Base-by-base conservation (phyloP, 2,797 vertebrate genomes). In the Antennarius maculatus region DNA sequence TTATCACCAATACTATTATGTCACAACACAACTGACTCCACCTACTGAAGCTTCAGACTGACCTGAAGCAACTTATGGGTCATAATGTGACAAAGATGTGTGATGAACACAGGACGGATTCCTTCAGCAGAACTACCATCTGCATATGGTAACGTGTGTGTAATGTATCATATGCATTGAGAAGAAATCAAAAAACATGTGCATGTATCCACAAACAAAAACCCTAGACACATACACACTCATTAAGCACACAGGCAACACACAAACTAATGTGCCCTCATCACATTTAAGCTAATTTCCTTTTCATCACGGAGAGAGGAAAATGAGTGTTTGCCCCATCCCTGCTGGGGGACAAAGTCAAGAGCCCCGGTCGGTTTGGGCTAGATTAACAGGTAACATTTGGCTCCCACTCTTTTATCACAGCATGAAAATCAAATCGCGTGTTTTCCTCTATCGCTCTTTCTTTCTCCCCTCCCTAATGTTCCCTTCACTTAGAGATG, bases 401-500 rank as follows among this genome's bases (percentile, higher is more conserved):
- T 96, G 96, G 96, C 96, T 97, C 85, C 81, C 81, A 89, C 89
- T 90, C 90, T 92, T 91, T 92, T 93, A 92, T 93, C 92, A 91
- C 89, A 94, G 94, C 96, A 93, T 95, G 95, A 96, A 96, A 96
- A 97, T 95, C 95, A 95, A 95, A 89, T 80, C 73, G 93, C 94
- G 94, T 96, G 95, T 91, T 91, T 92, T 87, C 84, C 94, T 95
- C 95, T 89, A 93, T 95, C 92, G 94, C 85, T 86, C 87, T 86
- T 82, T 83, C 76, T 69, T 79, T 76, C 77, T 85, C 81, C 83
- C 86, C 86, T 85, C 86, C 88, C 88, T 96, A 96, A 97, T 95
- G 96, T 97, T 98, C 96, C 95, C 95, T 97, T 97, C 96, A 97
- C 96, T 98, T 98, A 96, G 96, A 99, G 97, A 99, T 97, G 97